Conservation (phyloP, 1,140 invertebrate genomes). For the Melipona quadrifasciata region DNA sequence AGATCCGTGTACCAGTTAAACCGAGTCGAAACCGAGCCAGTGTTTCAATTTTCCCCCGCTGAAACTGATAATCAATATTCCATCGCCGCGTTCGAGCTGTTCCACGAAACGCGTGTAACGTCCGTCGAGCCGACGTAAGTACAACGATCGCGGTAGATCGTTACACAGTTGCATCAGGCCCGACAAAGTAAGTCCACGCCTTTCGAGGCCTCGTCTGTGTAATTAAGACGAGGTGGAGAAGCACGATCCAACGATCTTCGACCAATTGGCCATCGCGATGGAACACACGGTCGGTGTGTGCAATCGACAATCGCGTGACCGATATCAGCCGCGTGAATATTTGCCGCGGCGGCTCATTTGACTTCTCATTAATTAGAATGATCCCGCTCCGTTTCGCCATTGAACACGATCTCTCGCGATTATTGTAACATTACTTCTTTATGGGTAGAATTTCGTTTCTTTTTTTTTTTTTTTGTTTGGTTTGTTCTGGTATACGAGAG, state of each 20-base stretch:
- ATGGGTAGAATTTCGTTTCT: neutral
- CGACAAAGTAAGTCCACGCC: conserved; percentile 14
- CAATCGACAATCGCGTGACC: conserved; percentile 26
- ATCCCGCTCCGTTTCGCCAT: neutral
- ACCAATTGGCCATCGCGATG: neutral
- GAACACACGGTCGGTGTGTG: conserved; percentile 7
- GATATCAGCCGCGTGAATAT: conserved; percentile 19
- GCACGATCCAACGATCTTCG: neutral
- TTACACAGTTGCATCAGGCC: neutral
- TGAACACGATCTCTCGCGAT: neutral
- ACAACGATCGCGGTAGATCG: neutral
- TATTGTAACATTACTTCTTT: too few species aligned
- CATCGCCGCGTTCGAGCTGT: neutral
- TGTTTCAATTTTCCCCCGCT: neutral
- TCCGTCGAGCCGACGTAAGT: neutral
- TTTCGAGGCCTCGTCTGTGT: neutral
- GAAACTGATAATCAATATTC: conserved; percentile 4
- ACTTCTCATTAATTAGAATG: conserved; percentile 36
- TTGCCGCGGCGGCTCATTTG: too few species aligned
- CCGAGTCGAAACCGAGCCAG: neutral
- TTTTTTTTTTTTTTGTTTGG: too few species aligned
- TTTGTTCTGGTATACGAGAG: too few species aligned
- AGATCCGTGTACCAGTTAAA: neutral
- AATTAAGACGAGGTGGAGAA: conserved; percentile 28
- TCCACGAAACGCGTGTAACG: neutral